Percentiles rank a stretch among this genome's conserved stretches.
Evolutionary conservation across 92 coral and sea anemone species (phyloP).

Genomic region (Porites rus): DNA sequence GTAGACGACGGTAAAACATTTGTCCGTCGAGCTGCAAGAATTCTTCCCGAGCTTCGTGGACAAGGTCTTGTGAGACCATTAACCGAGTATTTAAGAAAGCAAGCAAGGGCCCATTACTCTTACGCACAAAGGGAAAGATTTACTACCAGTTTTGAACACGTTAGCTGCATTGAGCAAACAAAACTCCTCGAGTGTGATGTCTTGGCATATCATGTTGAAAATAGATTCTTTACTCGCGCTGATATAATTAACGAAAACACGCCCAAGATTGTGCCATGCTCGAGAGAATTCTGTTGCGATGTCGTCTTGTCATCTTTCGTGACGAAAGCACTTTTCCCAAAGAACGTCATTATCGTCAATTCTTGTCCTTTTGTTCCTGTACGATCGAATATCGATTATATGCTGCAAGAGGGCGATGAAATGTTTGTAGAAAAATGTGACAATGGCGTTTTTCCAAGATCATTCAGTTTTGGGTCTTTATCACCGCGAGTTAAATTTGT

Average conservation of each 20-base stretch:
- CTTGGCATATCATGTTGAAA: constrained; percentile 70
- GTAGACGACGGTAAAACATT: constrained; percentile 83
- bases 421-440: constrained; percentile 63
- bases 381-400: constrained; percentile 75
- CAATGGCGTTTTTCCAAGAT: constrained; percentile 9
- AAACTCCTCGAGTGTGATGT: constrained; percentile 79
- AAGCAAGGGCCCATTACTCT: constrained; percentile 68
- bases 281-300: constrained; percentile 55
- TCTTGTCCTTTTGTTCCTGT: constrained; percentile 87
- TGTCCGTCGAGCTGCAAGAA: constrained; percentile 85
- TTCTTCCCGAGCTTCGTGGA: constrained; percentile 84
- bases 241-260: background rate
- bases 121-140: constrained; percentile 75
- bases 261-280: constrained; percentile 55
- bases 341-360: constrained; percentile 73
- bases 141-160: constrained; percentile 74
- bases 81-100: constrained; percentile 63
- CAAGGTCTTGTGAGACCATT: constrained; percentile 76
- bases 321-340: constrained; percentile 56
- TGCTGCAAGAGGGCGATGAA: constrained; percentile 73
- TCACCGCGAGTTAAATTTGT: constrained; percentile 35
- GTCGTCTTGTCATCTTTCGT: constrained; percentile 51
- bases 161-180: constrained; percentile 65
- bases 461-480: constrained; percentile 46
- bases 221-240: constrained; percentile 8